Evolutionary conservation across 2,113 vertebrate genomes (phyloP), one percentile per base, ranked within the genome.

Genomic region (Plotosus lineatus): DNA sequence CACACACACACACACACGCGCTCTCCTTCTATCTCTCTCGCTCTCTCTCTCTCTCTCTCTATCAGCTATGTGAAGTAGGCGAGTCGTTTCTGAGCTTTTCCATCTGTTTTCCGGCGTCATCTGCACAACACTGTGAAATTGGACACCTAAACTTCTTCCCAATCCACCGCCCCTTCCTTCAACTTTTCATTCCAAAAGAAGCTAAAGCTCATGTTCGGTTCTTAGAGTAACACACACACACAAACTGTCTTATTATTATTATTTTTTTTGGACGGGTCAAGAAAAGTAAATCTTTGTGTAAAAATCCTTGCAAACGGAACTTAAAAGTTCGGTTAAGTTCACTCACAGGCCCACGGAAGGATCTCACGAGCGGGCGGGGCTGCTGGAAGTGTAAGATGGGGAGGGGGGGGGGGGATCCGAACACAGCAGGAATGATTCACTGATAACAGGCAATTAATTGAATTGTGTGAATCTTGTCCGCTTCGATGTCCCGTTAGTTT

Each of bases 61-160:
- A 83, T 83, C 77, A 74, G 36, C 81, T 65, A 51, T 33, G 44
- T 78, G 76, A 82, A 71, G 38, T 55, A 55, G 80, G 74, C 63
- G 19, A 69, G 76, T 68, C 81, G 38, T 46, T 78, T 73, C 50
- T 56, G 66, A 82, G 63, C 71, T 78, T 74, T 82, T 61, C 86
- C 90, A 89, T 91, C 90, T 91, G 90, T 78, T 86, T 81, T 28
- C 8, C 86, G 86, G 86, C 87, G 88, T 91, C 90, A 90, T 89
- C 87, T 80, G 78, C 77, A 63, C n/a, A 87, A 89, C 88, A 89
- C 89, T 87, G 85, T 89, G 91, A 89, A 92, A 92, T 69, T 11
- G 82, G 90, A 92, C 87, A 90, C 91, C 88, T 14, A 42, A 46
- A 1, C 82, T 86, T 82, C 78, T 85, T 91, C 81, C 75, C 77